Conservation (phyloP, 2,888 invertebrate species). For the Euclidia mi region DNA sequence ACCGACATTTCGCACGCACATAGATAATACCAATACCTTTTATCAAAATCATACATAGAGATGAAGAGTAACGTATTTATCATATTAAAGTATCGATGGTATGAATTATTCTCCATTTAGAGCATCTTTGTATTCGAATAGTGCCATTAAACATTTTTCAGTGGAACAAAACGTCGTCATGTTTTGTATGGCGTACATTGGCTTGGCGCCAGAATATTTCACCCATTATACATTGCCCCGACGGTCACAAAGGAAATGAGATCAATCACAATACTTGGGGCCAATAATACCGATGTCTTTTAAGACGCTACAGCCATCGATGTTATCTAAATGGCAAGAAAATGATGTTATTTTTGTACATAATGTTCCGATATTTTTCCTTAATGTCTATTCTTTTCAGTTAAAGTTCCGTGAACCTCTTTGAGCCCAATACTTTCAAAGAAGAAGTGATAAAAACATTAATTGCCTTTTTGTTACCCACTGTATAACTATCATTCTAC, state of each 20-base stretch:
- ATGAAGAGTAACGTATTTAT: too few relatives aligned
- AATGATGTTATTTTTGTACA: neutral
- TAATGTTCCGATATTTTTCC: too few relatives aligned
- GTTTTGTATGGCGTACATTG: constrained; percentile 72
- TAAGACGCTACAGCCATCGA: constrained; percentile 28
- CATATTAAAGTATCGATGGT: too few relatives aligned
- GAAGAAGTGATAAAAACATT: too few relatives aligned
- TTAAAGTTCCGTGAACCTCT: too few relatives aligned
- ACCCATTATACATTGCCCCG: constrained; percentile 73
- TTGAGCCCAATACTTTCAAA: too few relatives aligned
- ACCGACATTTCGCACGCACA: too few relatives aligned
- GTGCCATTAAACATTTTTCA: constrained; percentile 61
- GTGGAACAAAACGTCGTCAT: constrained; percentile 68
- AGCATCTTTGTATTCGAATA: constrained; percentile 42
- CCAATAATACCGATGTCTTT: constrained; percentile 51
- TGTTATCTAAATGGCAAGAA: constrained; percentile 13
- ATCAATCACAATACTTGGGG: constrained; percentile 71
- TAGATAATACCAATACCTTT: too few relatives aligned
- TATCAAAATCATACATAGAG: too few relatives aligned
- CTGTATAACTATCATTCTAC: too few relatives aligned
- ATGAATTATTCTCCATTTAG: constrained; percentile 17
- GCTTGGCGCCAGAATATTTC: constrained; percentile 80
- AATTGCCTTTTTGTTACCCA: too few relatives aligned
- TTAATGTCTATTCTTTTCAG: too few relatives aligned
- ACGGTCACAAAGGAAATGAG: constrained; percentile 77